Base-by-base conservation (phyloP, 2,113 vertebrate genomes). In the Microtus oregoni region DNA sequence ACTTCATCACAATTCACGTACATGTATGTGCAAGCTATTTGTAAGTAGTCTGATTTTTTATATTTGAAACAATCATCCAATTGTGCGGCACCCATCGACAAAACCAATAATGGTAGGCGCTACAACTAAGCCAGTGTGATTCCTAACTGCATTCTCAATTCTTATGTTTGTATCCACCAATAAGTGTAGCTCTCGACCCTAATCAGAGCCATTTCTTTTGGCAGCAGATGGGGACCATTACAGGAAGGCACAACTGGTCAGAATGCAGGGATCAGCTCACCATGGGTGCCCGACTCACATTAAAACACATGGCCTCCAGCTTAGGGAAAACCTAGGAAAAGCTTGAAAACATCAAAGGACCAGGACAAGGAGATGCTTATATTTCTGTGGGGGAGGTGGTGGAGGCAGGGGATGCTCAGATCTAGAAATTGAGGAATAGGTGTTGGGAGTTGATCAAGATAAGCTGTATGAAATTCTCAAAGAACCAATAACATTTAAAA, bases 41-140 rank as follows among this genome's bases (percentile, higher is more conserved):
- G 52, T 44, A 88, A 92, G 44, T 68, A 68, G 30, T 72, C 26
- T 30, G 79, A 22, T 70, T 96, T 96, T 90, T 91, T n/a, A 50
- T 93, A 91, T 95, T 94, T 85, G 75, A 77, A 92, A 47, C 10
- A 89, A 67, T 20, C 20, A 50, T 50, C 7, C 73, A 94, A 78
- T 86, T 73, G 15, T 86, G 19, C n/a, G 41, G 7, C 28, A 73
- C 89, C 8, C 79, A 32, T 50, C 78, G 55, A 77, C 20, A 73
- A 76, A 89, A 96, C 7, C 44, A 55, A 72, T 72, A 72, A 32
- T 13, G 22, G 77, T 52, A 52, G 30, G 17, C 50, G 3, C 8
- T 55, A 55, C 12, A 35, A n/a, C 7, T 22, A 79, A 35, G 11
- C 9, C 32, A 79, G 30, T 58, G 1, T 58, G 32, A n/a, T n/a